phyloP scores from a whole-genome alignment of 2,797 vertebrate genomes.

The Discoglossus pictus region DNA sequence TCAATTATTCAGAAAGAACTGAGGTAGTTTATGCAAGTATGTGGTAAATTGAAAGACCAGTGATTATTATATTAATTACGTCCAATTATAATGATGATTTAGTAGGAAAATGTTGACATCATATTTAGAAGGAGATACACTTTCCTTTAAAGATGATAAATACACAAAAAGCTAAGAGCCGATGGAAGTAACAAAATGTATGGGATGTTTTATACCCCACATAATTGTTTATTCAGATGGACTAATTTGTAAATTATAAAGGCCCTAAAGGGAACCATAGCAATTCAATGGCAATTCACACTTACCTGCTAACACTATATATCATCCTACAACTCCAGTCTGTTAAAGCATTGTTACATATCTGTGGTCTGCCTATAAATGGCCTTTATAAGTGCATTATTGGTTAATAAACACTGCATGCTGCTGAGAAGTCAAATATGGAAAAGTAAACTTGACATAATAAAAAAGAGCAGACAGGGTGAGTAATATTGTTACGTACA shows the following conservation, averaged over 20 bases:
- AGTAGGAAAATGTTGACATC: slow-evolving; percentile 43
- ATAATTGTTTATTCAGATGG: slow-evolving; percentile 41
- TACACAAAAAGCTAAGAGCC: slow-evolving; percentile 12
- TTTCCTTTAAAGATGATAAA: slow-evolving; percentile 21
- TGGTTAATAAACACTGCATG: no score
- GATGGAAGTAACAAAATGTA: slow-evolving; percentile 16
- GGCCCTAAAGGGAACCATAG: slow-evolving; percentile 30
- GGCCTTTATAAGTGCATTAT: no score
- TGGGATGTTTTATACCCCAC: not conserved
- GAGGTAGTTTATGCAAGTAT: not conserved
- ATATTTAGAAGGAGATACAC: slow-evolving; percentile 8
- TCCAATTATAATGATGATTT: slow-evolving; percentile 38
- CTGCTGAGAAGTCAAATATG: no score
- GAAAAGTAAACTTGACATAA: no score
- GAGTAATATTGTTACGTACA: no score
- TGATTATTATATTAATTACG: slow-evolving; percentile 35
- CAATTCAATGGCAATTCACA: slow-evolving; percentile 34
- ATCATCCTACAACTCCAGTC: slow-evolving; percentile 1
- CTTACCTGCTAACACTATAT: slow-evolving; percentile 14
- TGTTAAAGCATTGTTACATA: not conserved
- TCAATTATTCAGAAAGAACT: no score
- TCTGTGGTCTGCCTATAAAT: no score
- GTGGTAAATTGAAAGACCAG: slow-evolving; percentile 20
- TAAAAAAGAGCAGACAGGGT: no score
- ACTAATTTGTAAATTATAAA: slow-evolving; percentile 40